These are phyloP conservation scores for Heliconius cydno DNA, from an alignment of 2,888 invertebrate genomes.

Conservation along the genomic window DNA sequence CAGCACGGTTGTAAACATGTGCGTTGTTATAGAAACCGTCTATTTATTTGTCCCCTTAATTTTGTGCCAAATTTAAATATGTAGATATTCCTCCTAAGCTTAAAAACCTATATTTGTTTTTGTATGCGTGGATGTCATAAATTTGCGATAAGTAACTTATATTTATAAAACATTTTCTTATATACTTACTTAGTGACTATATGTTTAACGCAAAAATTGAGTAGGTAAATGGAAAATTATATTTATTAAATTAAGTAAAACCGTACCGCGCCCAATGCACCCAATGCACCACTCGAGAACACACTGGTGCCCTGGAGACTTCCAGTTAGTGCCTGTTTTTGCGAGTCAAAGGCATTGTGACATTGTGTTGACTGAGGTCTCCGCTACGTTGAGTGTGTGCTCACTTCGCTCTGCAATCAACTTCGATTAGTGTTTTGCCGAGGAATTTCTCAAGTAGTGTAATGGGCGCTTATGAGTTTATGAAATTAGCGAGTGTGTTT, in stretches of 20 bases:
- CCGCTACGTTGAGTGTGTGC: no score
- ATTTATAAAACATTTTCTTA: not conserved
- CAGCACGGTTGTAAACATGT: slow-evolving; percentile 50
- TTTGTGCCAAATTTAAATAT: slow-evolving; percentile 47
- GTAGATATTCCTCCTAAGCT: slow-evolving; percentile 17
- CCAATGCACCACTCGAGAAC: no score
- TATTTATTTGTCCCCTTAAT: slow-evolving; percentile 40
- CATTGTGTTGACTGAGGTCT: no score
- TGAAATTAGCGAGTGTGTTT: not conserved
- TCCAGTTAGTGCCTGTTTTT: no score
- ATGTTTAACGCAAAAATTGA: slow-evolving; percentile 9
- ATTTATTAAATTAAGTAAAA: slow-evolving; percentile 11
- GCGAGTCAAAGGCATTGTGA: no score
- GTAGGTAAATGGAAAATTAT: slow-evolving; percentile 4
- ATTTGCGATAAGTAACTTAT: not conserved
- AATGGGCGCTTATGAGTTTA: not conserved
- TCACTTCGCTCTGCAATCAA: no score
- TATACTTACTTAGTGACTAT: slow-evolving; percentile 3
- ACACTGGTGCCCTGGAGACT: no score
- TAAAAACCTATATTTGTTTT: slow-evolving; percentile 5
- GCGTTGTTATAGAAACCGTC: slow-evolving; percentile 44
- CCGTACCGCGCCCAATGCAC: not conserved
- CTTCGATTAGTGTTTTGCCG: no score
- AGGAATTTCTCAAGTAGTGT: no score
- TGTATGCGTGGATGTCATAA: not conserved